phyloP scores from a whole-genome alignment of 2,113 vertebrate species.

The Regulus satrapa region DNA sequence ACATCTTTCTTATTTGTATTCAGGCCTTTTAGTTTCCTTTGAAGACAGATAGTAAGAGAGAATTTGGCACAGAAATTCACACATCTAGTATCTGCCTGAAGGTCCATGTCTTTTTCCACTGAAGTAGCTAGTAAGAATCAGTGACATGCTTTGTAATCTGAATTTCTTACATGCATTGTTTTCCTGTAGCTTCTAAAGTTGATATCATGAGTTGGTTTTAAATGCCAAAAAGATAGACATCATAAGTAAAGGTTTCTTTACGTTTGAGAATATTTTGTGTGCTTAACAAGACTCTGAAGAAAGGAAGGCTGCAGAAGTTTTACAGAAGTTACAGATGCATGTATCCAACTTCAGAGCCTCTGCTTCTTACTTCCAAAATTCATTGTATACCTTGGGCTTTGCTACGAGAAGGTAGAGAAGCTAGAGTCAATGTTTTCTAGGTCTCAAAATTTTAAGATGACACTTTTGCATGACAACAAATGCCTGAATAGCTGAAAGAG shows the following conservation, averaged over 20 bases:
- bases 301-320: not conserved
- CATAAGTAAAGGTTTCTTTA: not conserved
- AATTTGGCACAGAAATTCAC: not conserved
- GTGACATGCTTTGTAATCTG: not conserved
- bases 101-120: not conserved
- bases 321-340: not conserved
- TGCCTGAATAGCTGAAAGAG: not conserved
- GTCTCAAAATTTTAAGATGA: not conserved
- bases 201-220: not conserved
- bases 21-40: not conserved
- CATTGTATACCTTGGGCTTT: not conserved
- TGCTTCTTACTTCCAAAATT: not conserved
- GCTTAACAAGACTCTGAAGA: not conserved
- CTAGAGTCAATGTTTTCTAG: not conserved
- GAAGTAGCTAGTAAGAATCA: not conserved
- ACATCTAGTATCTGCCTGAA: not conserved
- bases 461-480: not conserved
- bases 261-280: not conserved
- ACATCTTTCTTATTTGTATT: not conserved
- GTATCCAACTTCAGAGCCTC: not conserved
- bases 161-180: not conserved
- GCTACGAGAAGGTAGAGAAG: not conserved
- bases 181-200: not conserved
- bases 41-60: not conserved
- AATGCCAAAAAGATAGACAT: not conserved